phyloP scores from a whole-genome alignment of 2,113 vertebrate genomes.

The Microcebus tavaratra region DNA sequence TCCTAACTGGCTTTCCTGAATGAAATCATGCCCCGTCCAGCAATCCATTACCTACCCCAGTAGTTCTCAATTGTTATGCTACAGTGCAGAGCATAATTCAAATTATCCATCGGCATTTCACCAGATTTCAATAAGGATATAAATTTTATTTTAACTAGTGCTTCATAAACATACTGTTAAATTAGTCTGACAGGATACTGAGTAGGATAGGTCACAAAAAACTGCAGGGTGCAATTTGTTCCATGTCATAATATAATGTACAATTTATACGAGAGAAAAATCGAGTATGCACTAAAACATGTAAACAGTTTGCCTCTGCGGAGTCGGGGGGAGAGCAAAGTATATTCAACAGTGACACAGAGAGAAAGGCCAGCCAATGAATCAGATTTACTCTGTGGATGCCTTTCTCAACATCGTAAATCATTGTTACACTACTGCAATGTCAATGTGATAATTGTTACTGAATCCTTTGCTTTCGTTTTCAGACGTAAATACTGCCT shows the following conservation, averaged over 20 bases:
- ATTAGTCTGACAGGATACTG: constrained; percentile 4
- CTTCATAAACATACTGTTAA: constrained; percentile 35
- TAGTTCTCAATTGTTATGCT: background rate
- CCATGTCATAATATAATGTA: background rate
- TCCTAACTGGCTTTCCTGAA: background rate
- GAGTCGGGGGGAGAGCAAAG: background rate
- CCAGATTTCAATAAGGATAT: constrained; percentile 39
- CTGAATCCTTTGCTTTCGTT: constrained; percentile 13
- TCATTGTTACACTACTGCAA: background rate
- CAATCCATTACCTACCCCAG: background rate
- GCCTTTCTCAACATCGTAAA: background rate
- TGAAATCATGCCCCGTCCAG: background rate
- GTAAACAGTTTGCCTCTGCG: constrained; percentile 30
- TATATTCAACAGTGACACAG: constrained; percentile 26
- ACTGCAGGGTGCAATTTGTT: background rate
- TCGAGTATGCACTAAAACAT: background rate
- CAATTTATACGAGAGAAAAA: constrained; percentile 27
- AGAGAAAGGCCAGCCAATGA: background rate
- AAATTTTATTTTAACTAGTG: constrained; percentile 45
- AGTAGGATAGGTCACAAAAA: background rate
- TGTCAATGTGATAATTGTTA: constrained; percentile 11
- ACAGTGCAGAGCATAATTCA: background rate
- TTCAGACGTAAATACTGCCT: background rate
- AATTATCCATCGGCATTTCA: background rate
- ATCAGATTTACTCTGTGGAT: background rate